Evolutionary conservation across 2,113 vertebrate species (phyloP), one percentile per base, ranked within the genome.

Genomic region (Gambusia holbrooki): DNA sequence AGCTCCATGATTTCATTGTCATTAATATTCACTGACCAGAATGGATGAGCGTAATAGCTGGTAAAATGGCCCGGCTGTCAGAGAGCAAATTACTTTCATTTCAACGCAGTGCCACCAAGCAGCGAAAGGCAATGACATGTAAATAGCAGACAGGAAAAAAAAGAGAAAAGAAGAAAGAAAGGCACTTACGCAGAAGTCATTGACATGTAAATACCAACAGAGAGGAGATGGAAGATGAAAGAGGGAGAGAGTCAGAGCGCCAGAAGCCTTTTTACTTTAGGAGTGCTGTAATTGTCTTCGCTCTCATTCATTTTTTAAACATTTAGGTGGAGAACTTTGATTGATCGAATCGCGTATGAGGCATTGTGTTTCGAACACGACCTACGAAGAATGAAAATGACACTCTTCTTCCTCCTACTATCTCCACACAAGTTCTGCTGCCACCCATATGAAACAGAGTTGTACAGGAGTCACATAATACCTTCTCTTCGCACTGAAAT

Each of bases 1-100:
- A 87, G 89, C 89, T 89, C 87, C 76, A 32, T 84, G 87, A 74
- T 90, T 89, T 87, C 83, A 87, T 88, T 87, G 87, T 85, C 89
- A 92, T 91, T 82, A 83, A 86, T 83, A 85, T 88, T 90, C 88
- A 90, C 84, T 92, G 91, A 92, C 90, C 91, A 92, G 87, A 91
- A 87, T 83, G 81, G 77, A 87, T 86, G 92, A 89, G 87, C 82
- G 85, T 92, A 92, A 92, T 92, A 86, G 90, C 90, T 91, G 84
- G 79, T 85, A 92, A 92, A 92, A 92, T 88, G 86, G 89, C 82
- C 84, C 33, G 77, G 88, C 88, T 88, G 87, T 90, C 90, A 88
- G 81, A 48, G 76, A 88, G 88, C 88, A 92, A 93, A 93, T 91
- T 85, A 90, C 90, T 90, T 91, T 88, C 84, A 89, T 87, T 90